Percentiles rank a stretch among this genome's conserved stretches.
These are phyloP conservation scores for Aphidius gifuensis DNA, from an alignment of 1,140 invertebrate genomes.

Conservation along the genomic window DNA sequence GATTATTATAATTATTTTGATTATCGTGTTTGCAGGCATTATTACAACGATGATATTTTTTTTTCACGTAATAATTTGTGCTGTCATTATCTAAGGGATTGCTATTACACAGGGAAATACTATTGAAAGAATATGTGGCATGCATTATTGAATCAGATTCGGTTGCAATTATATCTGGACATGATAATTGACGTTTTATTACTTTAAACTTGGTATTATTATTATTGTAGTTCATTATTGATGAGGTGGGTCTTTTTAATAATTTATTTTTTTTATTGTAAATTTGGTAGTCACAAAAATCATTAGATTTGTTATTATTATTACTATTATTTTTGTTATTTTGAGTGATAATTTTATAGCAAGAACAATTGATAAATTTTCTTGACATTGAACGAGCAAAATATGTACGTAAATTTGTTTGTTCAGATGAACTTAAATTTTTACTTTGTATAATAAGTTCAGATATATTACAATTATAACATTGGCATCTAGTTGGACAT, in stretches of 20 bases:
- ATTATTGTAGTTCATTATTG: neutral
- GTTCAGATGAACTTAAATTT: constrained; percentile 42
- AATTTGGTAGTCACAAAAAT: neutral
- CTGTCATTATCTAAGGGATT: constrained; percentile 5
- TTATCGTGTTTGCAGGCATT: constrained; percentile 19
- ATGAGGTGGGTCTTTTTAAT: neutral
- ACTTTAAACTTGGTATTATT: neutral
- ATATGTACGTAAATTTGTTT: constrained; percentile 42
- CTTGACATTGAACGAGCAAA: constrained; percentile 44
- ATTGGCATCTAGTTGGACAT: constrained; percentile 35
- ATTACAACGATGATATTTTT: constrained; percentile 12
- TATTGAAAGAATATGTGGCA: neutral
- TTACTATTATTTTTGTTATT: neutral
- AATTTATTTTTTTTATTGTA: neutral
- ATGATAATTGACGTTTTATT: neutral
- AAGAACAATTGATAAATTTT: constrained; percentile 46
- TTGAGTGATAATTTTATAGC: constrained; percentile 28
- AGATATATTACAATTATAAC: constrained; percentile 50
- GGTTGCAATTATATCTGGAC: constrained; percentile 6
- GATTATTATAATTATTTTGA: neutral
- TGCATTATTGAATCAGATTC: constrained; percentile 4
- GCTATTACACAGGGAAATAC: neutral
- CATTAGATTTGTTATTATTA: neutral
- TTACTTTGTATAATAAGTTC: constrained; percentile 43
- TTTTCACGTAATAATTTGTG: constrained; percentile 4